Evolutionary conservation across 2,888 invertebrate genomes (phyloP).

Genomic region (Cerceris rybyensis): DNA sequence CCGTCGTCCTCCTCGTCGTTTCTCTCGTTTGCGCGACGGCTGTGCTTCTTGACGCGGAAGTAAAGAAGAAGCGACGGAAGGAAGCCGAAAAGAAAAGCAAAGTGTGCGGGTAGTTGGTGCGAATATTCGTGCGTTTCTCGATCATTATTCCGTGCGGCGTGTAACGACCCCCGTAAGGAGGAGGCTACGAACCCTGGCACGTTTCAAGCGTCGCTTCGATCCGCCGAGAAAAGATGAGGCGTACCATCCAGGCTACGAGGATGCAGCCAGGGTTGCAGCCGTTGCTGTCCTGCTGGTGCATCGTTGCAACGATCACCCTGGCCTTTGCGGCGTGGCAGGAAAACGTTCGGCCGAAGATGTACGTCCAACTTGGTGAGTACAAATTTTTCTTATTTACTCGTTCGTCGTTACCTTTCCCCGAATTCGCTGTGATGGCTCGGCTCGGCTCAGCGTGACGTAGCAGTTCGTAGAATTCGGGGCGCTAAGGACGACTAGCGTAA

Average conservation of each 20-base stretch:
- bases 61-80: background rate
- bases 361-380: conserved; percentile 94
- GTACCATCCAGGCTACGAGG: conserved; percentile 52
- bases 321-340: conserved; percentile 91
- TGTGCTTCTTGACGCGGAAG: conserved; percentile 29
- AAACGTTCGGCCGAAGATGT: conserved; percentile 95
- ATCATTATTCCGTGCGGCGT: conserved; percentile 9
- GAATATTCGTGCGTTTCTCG: conserved; percentile 37
- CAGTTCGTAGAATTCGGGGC: too few relatives aligned
- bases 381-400: too few relatives aligned
- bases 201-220: conserved; percentile 39
- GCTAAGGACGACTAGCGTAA: too few relatives aligned
- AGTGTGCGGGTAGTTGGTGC: conserved; percentile 50
- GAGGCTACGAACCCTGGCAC: conserved; percentile 62
- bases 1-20: too few relatives aligned
- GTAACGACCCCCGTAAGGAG: conserved; percentile 3
- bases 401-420: too few relatives aligned
- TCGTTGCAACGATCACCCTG: conserved; percentile 79
- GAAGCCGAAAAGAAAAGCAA: conserved; percentile 21
- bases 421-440: too few relatives aligned
- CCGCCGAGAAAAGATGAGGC: conserved; percentile 65
- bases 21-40: background rate
- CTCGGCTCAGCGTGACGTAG: too few relatives aligned
- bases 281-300: conserved; percentile 81
- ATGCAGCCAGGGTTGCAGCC: conserved; percentile 52